Evolutionary conservation across 2,797 vertebrate species (phyloP).

Genomic region (Melanotaenia nigrans): DNA sequence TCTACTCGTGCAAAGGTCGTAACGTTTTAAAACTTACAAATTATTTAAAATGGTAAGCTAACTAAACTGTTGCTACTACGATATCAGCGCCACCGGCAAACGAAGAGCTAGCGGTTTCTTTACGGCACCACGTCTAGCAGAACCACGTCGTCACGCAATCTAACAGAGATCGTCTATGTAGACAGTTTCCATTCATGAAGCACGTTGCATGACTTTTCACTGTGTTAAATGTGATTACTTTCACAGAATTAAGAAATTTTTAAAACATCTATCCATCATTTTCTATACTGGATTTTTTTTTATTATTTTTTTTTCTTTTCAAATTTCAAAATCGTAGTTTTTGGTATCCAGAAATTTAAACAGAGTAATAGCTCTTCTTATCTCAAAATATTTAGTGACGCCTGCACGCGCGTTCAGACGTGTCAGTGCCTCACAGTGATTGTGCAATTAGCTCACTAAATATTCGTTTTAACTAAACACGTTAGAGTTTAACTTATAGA

Average conservation of each 20-base stretch:
- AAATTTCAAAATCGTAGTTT: neutral
- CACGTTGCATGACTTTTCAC: neutral
- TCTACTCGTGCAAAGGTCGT: neutral
- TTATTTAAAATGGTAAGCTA: neutral
- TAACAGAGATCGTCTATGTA: slow-evolving; percentile 54
- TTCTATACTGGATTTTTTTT: no score
- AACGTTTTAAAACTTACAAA: neutral
- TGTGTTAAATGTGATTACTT: neutral
- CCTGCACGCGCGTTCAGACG: neutral
- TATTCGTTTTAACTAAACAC: neutral
- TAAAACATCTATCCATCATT: no score
- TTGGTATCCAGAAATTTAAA: neutral
- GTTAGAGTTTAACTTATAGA: neutral
- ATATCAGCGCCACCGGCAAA: slow-evolving; percentile 2
- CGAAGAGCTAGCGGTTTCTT: slow-evolving; percentile 39
- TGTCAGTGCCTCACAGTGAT: slow-evolving; percentile 1
- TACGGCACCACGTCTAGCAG: slow-evolving; percentile 52
- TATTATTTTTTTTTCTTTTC: no score
- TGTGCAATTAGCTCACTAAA: neutral
- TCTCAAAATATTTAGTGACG: neutral
- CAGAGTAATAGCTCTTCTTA: neutral
- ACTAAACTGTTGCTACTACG: slow-evolving; percentile 39
- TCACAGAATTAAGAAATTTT: neutral
- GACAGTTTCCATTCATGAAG: no score
- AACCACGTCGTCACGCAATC: slow-evolving; percentile 36